A percentile compares a stretch with the other conserved stretches of the same genome.
These are phyloP conservation scores for Chiloscyllium punctatum DNA, from an alignment of 2,797 vertebrate species.

Conservation along the genomic window DNA sequence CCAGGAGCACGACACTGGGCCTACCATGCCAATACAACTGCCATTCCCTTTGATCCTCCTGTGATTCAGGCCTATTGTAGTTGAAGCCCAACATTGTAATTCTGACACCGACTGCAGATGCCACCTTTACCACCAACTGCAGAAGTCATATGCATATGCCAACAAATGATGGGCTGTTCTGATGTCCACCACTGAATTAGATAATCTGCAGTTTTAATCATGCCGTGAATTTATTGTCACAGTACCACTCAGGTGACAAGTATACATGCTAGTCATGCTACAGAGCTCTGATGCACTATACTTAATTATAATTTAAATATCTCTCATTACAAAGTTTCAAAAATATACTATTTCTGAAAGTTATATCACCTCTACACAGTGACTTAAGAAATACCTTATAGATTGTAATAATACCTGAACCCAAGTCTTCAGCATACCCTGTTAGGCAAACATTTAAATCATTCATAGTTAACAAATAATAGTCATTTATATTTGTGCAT, in stretches of 20 bases:
- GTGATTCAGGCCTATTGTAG: too few species aligned
- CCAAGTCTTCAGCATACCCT: background rate
- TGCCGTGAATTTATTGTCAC: background rate
- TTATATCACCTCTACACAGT: background rate
- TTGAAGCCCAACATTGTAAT: too few species aligned
- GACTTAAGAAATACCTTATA: background rate
- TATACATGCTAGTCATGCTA: background rate
- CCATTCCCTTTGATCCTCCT: too few species aligned
- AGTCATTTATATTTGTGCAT: background rate
- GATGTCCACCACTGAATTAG: background rate
- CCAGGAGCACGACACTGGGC: too few species aligned
- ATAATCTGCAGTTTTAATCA: background rate
- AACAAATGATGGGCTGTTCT: background rate
- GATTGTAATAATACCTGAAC: background rate
- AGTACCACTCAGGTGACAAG: background rate
- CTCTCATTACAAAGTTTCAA: background rate
- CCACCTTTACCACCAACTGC: too few species aligned
- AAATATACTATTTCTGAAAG: background rate
- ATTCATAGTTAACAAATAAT: background rate
- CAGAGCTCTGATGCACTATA: background rate
- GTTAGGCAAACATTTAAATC: background rate
- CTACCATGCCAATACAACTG: too few species aligned
- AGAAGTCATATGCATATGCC: background rate
- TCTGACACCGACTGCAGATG: too few species aligned
- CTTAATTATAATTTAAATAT: background rate